Evolutionary conservation across 2,888 invertebrate species (phyloP), one percentile per base, ranked within the genome.

Genomic region (Nysson spinosus): DNA sequence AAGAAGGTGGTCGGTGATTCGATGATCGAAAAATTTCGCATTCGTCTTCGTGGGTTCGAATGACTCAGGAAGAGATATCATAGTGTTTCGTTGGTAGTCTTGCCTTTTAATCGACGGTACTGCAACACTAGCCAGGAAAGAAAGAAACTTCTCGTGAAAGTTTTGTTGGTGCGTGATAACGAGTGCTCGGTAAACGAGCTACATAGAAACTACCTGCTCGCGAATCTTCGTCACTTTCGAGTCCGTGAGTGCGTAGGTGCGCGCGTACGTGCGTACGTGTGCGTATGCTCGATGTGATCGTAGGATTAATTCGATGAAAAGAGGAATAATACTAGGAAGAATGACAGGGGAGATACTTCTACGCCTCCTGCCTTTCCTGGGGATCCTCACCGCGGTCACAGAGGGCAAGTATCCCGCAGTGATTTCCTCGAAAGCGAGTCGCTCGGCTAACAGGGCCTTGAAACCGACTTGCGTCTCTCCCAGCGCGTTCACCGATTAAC

Each of bases 321-420:
- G 57, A 57, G 28, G 5, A 39, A 47, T 54, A 80, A 70, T 74
- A 81, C 80, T 79, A 80, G 76, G 70, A 42, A 68, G 55, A 54
- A 68, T 80, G 79, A 73, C 69, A 72, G 70, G 79, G 65, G 72
- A 75, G 70, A 76, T 84, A 52, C 75, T 83, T 46, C 72, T 79
- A 51, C 70, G 78, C 79, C 75, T 85, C 55, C 72, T 79, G 50
- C 70, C 79, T 79, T 75, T 85, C 55, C 69, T 81, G 76, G 83
- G 78, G 72, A 77, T 82, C 66, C 67, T 81, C 65, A 58, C 77
- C 55, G 74, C 70, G 63, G 71, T 68, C 52, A 75, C 77, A 47
- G 78, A 83, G 79, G 85, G 85, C 81, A 75, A 32, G 81, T 75
- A 58, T 61, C 16, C 37, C 26, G 28, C 9, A 12, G n/a, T 4